A percentile compares a stretch with the other conserved stretches of the same genome.
Conservation (phyloP, 2,797 vertebrate species). For the Clarias platycephalus region DNA sequence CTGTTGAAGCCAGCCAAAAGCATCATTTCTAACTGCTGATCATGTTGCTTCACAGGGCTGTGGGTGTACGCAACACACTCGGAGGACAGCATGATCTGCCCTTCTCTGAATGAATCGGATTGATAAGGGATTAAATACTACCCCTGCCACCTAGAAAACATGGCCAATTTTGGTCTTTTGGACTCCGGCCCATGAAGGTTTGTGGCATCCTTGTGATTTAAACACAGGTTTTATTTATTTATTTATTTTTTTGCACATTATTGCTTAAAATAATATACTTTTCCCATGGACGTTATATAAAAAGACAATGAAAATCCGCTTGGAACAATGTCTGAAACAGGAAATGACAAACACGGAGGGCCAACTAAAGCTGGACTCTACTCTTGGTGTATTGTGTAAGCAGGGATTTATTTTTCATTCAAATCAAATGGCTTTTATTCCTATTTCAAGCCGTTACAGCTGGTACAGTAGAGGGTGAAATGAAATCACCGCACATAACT, state of each 20-base stretch:
- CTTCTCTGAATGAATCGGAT: neutral
- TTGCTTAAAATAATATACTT: neutral
- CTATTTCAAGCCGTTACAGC: too few relatives aligned
- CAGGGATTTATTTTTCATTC: conserved; percentile 4
- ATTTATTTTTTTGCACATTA: neutral
- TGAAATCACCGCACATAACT: too few relatives aligned
- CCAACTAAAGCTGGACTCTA: neutral
- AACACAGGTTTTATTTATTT: neutral
- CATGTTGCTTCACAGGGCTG: neutral
- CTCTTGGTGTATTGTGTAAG: neutral
- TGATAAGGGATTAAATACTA: neutral
- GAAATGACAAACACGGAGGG: neutral
- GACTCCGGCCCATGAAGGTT: neutral
- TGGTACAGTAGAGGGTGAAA: too few relatives aligned
- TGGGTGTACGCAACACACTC: neutral
- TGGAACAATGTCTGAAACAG: neutral
- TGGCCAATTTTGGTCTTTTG: neutral
- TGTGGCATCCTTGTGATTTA: neutral
- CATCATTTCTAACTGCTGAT: conserved; percentile 2
- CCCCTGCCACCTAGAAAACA: neutral
- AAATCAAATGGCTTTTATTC: too few relatives aligned
- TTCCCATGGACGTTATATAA: neutral
- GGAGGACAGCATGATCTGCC: neutral
- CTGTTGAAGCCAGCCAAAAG: neutral
- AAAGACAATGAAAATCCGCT: neutral